phyloP scores from a whole-genome alignment of 2,113 vertebrate genomes.

The Phaethornis superciliosus region DNA sequence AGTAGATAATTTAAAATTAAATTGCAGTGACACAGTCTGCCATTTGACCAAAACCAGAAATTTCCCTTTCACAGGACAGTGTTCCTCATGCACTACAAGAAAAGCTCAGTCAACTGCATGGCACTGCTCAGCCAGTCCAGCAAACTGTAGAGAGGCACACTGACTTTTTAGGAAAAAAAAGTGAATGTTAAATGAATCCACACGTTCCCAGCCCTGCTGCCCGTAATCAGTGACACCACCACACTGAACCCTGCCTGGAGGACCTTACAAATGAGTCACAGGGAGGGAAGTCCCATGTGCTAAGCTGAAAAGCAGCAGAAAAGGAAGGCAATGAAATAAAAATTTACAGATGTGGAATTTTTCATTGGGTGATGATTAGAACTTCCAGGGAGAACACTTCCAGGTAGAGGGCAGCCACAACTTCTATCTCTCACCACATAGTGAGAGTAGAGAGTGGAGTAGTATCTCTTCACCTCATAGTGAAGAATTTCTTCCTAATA shows the following conservation, averaged over 20 bases:
- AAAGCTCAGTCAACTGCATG: conserved; percentile 1
- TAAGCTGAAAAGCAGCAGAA: background rate
- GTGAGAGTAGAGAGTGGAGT: no score
- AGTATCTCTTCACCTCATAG: no score
- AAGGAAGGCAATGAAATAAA: background rate
- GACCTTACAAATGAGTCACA: background rate
- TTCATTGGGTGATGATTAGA: background rate
- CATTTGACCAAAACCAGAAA: background rate
- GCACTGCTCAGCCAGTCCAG: background rate
- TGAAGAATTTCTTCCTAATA: no score
- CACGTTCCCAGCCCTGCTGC: background rate
- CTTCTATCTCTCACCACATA: no score
- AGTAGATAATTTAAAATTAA: conserved; percentile 43
- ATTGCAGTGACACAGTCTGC: background rate
- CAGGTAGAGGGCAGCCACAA: no score
- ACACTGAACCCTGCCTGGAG: background rate
- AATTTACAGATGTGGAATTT: background rate
- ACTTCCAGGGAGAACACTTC: no score
- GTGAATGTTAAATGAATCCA: conserved; percentile 33
- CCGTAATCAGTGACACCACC: background rate
- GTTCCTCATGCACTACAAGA: background rate
- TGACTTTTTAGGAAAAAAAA: conserved; percentile 51
- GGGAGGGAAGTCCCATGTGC: background rate
- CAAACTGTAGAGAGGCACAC: background rate
- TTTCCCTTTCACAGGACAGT: conserved; percentile 11